phyloP scores from a whole-genome alignment of 2,888 invertebrate genomes.

The Myathropa florea region DNA sequence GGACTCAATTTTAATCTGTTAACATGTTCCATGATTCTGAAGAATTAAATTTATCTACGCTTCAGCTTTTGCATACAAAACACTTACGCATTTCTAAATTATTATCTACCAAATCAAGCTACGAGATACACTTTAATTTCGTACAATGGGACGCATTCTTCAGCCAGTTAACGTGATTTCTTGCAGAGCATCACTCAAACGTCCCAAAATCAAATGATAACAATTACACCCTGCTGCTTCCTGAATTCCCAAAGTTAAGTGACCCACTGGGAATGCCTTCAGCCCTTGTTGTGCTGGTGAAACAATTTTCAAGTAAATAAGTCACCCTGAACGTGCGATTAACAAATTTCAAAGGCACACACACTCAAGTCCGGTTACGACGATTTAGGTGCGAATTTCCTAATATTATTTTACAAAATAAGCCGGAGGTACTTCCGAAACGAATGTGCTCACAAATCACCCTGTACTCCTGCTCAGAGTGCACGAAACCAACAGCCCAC shows the following conservation, averaged over 20 bases:
- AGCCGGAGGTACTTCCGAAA: constrained; percentile 47
- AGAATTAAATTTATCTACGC: no score
- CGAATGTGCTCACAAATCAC: constrained; percentile 44
- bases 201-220: constrained; percentile 2
- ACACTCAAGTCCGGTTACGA: constrained; percentile 1
- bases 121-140: background rate
- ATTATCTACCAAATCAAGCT: background rate
- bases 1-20: no score
- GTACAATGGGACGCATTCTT: background rate
- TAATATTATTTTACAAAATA: constrained; percentile 64
- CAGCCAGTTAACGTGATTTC: background rate
- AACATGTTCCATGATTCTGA: no score
- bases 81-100: background rate
- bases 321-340: constrained; percentile 26
- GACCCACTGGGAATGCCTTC: background rate
- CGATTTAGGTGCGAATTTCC: constrained; percentile 56
- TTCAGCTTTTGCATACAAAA: no score
- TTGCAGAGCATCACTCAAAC: background rate
- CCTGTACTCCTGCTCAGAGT: constrained; percentile 7
- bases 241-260: background rate
- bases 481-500: constrained; percentile 7
- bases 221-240: background rate
- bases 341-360: constrained; percentile 43
- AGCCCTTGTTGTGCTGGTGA: constrained; percentile 8
- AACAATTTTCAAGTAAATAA: constrained; percentile 27